Evolutionary conservation across 1,140 invertebrate genomes (phyloP).

Genomic region (Danaus melanippus): DNA sequence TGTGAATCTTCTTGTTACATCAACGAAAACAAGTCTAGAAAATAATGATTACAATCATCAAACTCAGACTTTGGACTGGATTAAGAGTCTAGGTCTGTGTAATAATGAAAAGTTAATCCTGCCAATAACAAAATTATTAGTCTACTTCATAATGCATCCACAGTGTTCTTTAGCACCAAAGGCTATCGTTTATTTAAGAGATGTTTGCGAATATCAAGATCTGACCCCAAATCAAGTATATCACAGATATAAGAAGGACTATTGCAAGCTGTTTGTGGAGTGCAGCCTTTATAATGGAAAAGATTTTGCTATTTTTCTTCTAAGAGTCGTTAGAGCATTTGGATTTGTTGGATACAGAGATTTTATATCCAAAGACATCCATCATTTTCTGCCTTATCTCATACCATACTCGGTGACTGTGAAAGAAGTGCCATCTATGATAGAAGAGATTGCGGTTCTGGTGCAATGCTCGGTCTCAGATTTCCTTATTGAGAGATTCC

Average conservation of each 20-base stretch:
- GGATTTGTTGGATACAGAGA: conserved; percentile 74
- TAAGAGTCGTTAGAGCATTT: conserved; percentile 72
- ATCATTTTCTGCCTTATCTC: conserved; percentile 75
- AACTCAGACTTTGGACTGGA: conserved; percentile 67
- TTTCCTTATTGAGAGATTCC: conserved; percentile 75
- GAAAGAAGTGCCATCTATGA: conserved; percentile 70
- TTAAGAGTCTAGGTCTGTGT: conserved; percentile 69
- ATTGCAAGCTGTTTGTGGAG: conserved; percentile 75
- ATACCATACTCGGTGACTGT: conserved; percentile 72
- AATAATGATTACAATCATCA: conserved; percentile 71
- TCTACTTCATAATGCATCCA: conserved; percentile 78
- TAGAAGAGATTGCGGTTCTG: conserved; percentile 74
- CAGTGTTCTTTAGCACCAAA: conserved; percentile 75
- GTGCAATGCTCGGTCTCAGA: conserved; percentile 73
- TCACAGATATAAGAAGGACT: conserved; percentile 78
- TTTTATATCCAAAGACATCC: conserved; percentile 74
- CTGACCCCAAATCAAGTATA: conserved; percentile 76
- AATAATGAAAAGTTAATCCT: conserved; percentile 67
- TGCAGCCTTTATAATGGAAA: conserved; percentile 71
- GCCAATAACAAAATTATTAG: conserved; percentile 73
- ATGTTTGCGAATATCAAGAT: conserved; percentile 73
- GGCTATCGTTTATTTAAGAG: conserved; percentile 73
- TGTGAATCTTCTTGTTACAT: conserved; percentile 67
- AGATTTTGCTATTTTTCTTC: conserved; percentile 66
- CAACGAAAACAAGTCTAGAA: conserved; percentile 68